These are phyloP conservation scores for Champsocephalus esox DNA, from an alignment of 2,797 vertebrate genomes.

Conservation along the genomic window DNA sequence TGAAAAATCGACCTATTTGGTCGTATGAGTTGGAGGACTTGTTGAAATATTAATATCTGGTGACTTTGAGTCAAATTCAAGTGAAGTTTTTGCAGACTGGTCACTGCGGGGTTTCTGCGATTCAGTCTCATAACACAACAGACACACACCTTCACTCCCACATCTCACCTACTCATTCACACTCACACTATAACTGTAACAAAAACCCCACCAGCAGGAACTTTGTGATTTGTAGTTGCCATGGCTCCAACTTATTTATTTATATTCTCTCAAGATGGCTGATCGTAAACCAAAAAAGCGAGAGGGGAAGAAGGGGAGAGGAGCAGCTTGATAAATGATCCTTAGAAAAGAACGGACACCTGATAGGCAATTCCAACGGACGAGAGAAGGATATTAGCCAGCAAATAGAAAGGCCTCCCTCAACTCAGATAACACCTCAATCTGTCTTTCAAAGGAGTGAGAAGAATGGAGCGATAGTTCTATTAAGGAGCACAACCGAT, in stretches of 20 bases:
- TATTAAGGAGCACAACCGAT: slow-evolving; percentile 47
- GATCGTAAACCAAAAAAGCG: slow-evolving; percentile 25
- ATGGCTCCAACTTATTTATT: slow-evolving; percentile 48
- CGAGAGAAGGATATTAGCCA: slow-evolving; percentile 49
- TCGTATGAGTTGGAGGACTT: too few relatives aligned
- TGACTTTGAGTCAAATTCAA: background rate
- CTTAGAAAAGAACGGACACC: slow-evolving; percentile 45
- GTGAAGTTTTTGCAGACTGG: background rate
- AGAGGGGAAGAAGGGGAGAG: background rate
- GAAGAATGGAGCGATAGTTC: slow-evolving; percentile 43
- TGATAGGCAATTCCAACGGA: slow-evolving; percentile 48
- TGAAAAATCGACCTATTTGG: too few relatives aligned
- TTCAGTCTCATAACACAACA: slow-evolving; percentile 8
- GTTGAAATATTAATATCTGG: background rate
- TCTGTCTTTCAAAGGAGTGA: slow-evolving; percentile 59
- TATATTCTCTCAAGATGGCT: slow-evolving; percentile 44
- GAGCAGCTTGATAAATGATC: slow-evolving; percentile 60
- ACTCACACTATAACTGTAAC: slow-evolving; percentile 26
- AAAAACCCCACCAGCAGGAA: slow-evolving; percentile 25
- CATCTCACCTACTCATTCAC: slow-evolving; percentile 35
- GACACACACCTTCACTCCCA: slow-evolving; percentile 22
- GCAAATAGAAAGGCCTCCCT: slow-evolving; percentile 65
- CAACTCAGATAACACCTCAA: slow-evolving; percentile 71
- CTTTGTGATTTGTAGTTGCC: slow-evolving; percentile 54
- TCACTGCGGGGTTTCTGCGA: slow-evolving; percentile 8